Evolutionary conservation across 2,113 vertebrate species (phyloP).

Genomic region (Lepus timidus): DNA sequence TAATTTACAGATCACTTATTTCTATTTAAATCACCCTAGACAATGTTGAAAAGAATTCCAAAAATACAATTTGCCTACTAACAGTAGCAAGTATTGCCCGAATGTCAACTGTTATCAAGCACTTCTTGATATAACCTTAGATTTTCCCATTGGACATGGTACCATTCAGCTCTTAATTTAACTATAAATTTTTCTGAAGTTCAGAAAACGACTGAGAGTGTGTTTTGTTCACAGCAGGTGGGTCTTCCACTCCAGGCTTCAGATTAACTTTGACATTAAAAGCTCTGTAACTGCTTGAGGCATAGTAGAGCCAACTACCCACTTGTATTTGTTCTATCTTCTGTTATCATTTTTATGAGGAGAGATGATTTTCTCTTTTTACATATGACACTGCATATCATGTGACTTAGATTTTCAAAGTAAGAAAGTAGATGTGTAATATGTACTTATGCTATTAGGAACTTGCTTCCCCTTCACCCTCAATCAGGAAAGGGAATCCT

Average conservation of each 20-base stretch:
- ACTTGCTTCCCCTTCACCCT: background rate
- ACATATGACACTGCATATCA: background rate
- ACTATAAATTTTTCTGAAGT: background rate
- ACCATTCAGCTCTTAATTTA: constrained; percentile 31
- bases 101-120: constrained; percentile 41
- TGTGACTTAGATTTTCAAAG: background rate
- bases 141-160: background rate
- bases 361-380: background rate
- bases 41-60: constrained; percentile 6
- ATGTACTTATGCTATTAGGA: background rate
- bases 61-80: constrained; percentile 10
- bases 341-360: background rate
- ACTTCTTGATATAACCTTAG: constrained; percentile 54
- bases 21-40: background rate
- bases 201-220: background rate
- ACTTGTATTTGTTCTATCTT: background rate
- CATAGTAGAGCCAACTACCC: background rate
- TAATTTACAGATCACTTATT: background rate
- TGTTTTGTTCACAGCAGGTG: constrained; percentile 48
- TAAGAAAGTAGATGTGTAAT: background rate
- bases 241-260: constrained; percentile 26
- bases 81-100: background rate
- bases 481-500: background rate
- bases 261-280: constrained; percentile 57
- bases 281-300: background rate